Percentiles rank a stretch among this genome's conserved stretches.
These are phyloP conservation scores for Resseliella maxima DNA, from an alignment of 2,888 invertebrate species.

Conservation along the genomic window DNA sequence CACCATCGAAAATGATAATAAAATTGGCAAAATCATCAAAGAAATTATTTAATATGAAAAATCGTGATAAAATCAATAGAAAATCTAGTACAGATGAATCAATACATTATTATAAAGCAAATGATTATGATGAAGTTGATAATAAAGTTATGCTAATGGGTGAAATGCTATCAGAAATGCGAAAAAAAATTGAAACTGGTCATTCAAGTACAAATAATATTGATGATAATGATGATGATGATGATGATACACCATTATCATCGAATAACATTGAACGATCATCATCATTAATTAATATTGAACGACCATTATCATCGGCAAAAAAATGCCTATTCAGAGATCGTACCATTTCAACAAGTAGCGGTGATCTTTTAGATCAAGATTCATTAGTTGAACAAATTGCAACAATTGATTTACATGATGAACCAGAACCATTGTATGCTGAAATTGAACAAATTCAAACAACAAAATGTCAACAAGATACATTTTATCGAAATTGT, in stretches of 20 bases:
- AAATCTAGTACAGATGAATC: background rate
- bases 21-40: constrained; percentile 53
- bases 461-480: background rate
- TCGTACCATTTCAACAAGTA: constrained; percentile 50
- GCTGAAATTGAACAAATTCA: constrained; percentile 31
- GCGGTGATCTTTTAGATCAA: constrained; percentile 37
- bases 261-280: background rate
- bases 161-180: constrained; percentile 56
- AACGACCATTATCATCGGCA: background rate
- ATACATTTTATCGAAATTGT: background rate
- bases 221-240: background rate
- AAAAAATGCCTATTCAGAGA: constrained; percentile 38
- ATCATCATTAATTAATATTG: too few species aligned
- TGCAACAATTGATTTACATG: constrained; percentile 57
- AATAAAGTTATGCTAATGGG: constrained; percentile 57
- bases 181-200: constrained; percentile 53
- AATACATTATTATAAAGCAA: constrained; percentile 8
- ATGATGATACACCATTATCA: too few species aligned
- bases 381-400: background rate
- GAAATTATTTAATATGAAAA: background rate
- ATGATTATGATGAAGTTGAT: constrained; percentile 53
- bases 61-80: constrained; percentile 17
- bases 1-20: constrained; percentile 3
- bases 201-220: background rate
- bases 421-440: constrained; percentile 60